Conservation (phyloP, 1,140 invertebrate genomes). For the Batillaria attramentaria region DNA sequence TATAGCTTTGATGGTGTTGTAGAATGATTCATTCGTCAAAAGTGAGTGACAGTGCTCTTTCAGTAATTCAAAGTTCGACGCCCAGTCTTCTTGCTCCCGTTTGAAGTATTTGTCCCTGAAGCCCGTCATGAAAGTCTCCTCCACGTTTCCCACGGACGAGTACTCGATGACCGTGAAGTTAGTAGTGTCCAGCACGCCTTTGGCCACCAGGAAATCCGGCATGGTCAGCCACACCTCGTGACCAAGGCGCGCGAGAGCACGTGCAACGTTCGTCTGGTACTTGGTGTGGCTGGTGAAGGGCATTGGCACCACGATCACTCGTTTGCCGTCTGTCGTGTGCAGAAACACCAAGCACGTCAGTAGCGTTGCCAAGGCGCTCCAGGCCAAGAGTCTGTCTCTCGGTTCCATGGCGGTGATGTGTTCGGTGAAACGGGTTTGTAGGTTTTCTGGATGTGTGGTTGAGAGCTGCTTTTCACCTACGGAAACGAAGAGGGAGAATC, state of each 20-base stretch:
- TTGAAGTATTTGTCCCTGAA: neutral
- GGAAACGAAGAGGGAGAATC: too few species aligned
- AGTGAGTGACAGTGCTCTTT: neutral
- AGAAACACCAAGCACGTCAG: too few species aligned
- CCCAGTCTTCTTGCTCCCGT: too few species aligned
- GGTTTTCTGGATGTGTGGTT: too few species aligned
- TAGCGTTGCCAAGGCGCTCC: too few species aligned
- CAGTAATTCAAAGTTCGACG: neutral
- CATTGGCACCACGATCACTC: conserved; percentile 23
- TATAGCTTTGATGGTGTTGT: conserved; percentile 10
- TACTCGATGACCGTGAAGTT: conserved; percentile 26
- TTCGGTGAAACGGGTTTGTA: too few species aligned
- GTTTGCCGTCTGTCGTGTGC: conserved; percentile 2
- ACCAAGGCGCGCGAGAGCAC: conserved; percentile 7
- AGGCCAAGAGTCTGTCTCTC: too few species aligned
- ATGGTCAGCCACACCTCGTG: conserved; percentile 38
- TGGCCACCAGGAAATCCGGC: conserved; percentile 16
- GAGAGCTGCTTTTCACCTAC: too few species aligned
- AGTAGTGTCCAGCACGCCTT: conserved; percentile 19
- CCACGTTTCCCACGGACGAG: neutral
- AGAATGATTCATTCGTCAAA: conserved; percentile 13
- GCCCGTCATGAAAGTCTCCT: neutral
- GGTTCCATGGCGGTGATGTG: too few species aligned
- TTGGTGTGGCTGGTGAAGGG: conserved; percentile 26
- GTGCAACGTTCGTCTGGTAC: conserved; percentile 35